Conservation (phyloP, 2,797 vertebrate genomes). For the Chelon auratus region DNA sequence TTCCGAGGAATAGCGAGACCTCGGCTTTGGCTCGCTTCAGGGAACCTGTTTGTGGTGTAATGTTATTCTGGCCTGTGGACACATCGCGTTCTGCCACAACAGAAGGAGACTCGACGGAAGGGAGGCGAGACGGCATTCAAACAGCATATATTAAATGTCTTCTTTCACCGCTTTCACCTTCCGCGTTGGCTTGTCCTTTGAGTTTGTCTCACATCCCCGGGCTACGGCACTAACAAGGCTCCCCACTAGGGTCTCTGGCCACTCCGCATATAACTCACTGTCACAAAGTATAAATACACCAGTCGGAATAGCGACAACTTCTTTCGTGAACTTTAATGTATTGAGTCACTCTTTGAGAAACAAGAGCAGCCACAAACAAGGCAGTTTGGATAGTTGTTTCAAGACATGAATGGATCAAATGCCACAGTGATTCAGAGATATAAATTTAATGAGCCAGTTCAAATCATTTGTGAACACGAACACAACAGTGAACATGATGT, state of each 20-base stretch:
- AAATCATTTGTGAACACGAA: too few species aligned
- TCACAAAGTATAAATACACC: slow-evolving; percentile 30
- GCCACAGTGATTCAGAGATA: slow-evolving; percentile 3
- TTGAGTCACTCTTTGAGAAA: slow-evolving; percentile 13
- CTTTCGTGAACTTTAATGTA: slow-evolving; percentile 17
- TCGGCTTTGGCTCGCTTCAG: slow-evolving; percentile 54
- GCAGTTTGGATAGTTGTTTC: background rate
- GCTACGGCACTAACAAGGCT: slow-evolving; percentile 64
- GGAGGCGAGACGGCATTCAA: slow-evolving; percentile 58
- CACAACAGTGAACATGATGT: too few species aligned
- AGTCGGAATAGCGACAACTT: slow-evolving; percentile 8
- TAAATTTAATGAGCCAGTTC: too few species aligned
- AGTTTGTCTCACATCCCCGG: slow-evolving; percentile 52
- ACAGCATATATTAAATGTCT: slow-evolving; percentile 73
- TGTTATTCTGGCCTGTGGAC: slow-evolving; percentile 70
- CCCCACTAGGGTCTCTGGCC: slow-evolving; percentile 53
- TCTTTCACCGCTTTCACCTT: slow-evolving; percentile 59
- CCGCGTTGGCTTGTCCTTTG: slow-evolving; percentile 52
- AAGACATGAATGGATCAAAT: background rate
- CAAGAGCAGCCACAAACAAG: background rate
- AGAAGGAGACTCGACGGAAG: slow-evolving; percentile 47
- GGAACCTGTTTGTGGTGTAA: slow-evolving; percentile 71
- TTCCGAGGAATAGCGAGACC: slow-evolving; percentile 43
- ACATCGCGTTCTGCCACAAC: slow-evolving; percentile 60
- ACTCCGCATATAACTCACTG: slow-evolving; percentile 49